Evolutionary conservation across 2,888 invertebrate genomes (phyloP).

Genomic region (Chironomus riparius): DNA sequence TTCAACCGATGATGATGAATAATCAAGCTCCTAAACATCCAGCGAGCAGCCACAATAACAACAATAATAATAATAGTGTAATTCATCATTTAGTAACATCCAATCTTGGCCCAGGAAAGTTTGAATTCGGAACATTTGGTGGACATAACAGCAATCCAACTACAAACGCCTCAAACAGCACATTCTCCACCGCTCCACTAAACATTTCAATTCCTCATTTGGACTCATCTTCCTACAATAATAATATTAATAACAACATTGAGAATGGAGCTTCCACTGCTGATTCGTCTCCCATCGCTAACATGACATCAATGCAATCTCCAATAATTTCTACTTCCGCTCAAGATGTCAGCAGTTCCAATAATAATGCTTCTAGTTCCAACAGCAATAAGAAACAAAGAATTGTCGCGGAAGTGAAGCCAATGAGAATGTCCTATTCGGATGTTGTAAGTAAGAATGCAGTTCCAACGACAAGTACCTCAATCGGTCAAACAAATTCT

Average conservation of each 20-base stretch:
- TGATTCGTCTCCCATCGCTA: background rate
- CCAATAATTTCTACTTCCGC: background rate
- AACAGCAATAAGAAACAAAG: constrained; percentile 41
- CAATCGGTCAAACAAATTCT: background rate
- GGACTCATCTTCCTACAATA: background rate
- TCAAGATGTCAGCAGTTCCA: background rate
- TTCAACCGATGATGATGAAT: background rate
- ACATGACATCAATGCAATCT: background rate
- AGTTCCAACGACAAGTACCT: constrained; percentile 31
- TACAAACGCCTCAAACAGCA: background rate
- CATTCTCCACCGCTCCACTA: background rate
- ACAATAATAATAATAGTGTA: background rate
- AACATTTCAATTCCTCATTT: background rate
- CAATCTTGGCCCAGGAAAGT: constrained; percentile 6
- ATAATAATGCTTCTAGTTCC: background rate
- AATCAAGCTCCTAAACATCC: background rate
- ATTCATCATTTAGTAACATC: constrained; percentile 21
- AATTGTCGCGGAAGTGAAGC: constrained; percentile 76
- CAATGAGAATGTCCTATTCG: constrained; percentile 78
- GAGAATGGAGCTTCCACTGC: background rate
- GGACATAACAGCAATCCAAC: background rate
- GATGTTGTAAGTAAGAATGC: constrained; percentile 67
- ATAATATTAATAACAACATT: background rate
- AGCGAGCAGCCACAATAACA: background rate
- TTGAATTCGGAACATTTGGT: constrained; percentile 3